Evolutionary conservation across 1,140 invertebrate species (phyloP), one percentile per base, ranked within the genome.

Genomic region (Zaprionus gabonicus): DNA sequence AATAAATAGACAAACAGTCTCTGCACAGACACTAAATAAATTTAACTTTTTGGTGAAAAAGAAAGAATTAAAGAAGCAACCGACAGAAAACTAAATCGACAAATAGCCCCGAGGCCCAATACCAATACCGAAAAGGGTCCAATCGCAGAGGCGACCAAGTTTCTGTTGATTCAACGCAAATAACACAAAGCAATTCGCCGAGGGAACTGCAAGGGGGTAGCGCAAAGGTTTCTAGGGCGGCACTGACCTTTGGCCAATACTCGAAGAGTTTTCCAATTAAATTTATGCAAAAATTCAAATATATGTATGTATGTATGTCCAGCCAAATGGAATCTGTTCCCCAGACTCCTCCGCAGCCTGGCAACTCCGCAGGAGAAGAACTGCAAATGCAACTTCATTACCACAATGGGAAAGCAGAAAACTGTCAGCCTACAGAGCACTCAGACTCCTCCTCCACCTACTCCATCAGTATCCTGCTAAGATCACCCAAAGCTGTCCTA

Each of bases 1-100:
- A 83, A 80, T 74, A 80, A 82, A 82, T 80, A 83, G 81, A 78
- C 64, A 82, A 83, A 72, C 76, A 71, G 65, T 83, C 46, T 36
- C 80, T 75, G 66, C 49, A 80, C 38, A 41, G 38, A 41, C 65
- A 63, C 71, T 58, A 82, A 76, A 82, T 80, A 83, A 82, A 82
- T 71, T 72, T 73, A 76, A 71, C 49, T 76, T 69, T 62, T 38
- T 28, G 38, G 57, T 68, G 56, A 55, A 58, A 46, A 44, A 27
- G 28, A 38, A 59, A 49, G 49, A n/a, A 36, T 17, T 3, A 44
- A 67, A 56, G 25, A 20, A 36, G 41, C 56, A 56, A 58, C 60
- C 20, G 20, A 31, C 36, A 49, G 23, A 51, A 23, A 25, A 25
- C 46, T 25, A 75, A 56, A 69, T 69, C 57, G n/a, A 60, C 25